Evolutionary conservation across 2,888 invertebrate species (phyloP), one percentile per base, ranked within the genome.

Genomic region (Eurytoma adleriae): DNA sequence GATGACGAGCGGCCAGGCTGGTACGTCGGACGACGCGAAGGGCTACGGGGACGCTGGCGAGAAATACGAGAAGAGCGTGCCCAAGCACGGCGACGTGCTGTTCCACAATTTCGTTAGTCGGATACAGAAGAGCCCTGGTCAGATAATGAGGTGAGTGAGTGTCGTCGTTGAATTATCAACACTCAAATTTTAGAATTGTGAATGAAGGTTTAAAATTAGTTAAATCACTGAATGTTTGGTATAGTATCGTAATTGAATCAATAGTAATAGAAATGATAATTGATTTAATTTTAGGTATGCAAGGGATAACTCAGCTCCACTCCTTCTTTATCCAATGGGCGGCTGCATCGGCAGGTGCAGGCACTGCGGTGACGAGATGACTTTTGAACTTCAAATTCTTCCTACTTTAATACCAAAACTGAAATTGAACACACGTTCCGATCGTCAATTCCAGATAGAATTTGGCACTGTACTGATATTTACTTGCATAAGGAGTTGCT

Each of bases 381-480:
- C 93, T 30, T 97, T 96, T 89, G 98, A 98, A 90, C 91, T 97
- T 14, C 98, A 98, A 91, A 92, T 98, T 62, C 92, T 97, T 69
- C 96, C 98, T 0, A 95, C 95, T 2, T 92, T 97, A 56, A 94
- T 97, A 76, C 94, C 95, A 24, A 93, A 95, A 77, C 91, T 97
- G 54, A 92, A 92, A 72, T 90, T 96, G 68, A 85, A 85, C 78
- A 90, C 91, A 20, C 92, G 92, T 14, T 92, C 91, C 52, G 93
- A 93, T 81, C 86, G 90, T 2, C 91, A 92, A 24, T 92, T 92
- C 16, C 87, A 90, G 66, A 90, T 92, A 13, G 97, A 98, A 90
- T 97, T 96, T 89, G 96, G 97, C 12, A 97, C 96, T n/a, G 95
- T 97, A 2, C 91, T 97, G 16, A 91, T 97, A 18, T 97, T 95